Evolutionary conservation across 2,888 invertebrate genomes (phyloP), one percentile per base, ranked within the genome.

Genomic region (Acleris literana): DNA sequence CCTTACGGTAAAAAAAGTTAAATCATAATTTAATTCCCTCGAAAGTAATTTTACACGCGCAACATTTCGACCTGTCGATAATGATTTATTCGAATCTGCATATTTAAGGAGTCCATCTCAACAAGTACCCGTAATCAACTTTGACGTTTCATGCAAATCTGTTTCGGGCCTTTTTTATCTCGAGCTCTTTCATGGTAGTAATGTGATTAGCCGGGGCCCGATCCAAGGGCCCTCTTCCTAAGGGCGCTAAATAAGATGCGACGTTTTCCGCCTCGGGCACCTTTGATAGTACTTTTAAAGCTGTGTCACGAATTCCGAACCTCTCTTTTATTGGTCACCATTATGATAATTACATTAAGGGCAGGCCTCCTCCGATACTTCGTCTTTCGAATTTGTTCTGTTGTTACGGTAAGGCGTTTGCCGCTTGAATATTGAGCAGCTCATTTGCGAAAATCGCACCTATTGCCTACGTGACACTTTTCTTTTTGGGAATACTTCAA

Each of bases 341-440:
- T 92, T 92, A 91, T 90, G 90, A 89, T 91, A 92, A 92, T 92
- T 91, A 87, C 87, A 85, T 92, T 91, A 90, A 87, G 87, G 88
- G 80, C 82, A 82, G 87, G 81, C 83, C 85, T 86, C 79, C 81
- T 86, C 84, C 90, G 88, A 90, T 90, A 87, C 87, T 91, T 83
- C 87, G 89, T 90, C 89, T 90, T 88, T 81, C 81, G 86, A 90
- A 91, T 91, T 92, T 88, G 90, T 89, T 87, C 89, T 86, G 88
- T 90, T 90, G 90, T 88, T 87, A 87, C 86, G 83, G 81, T 84
- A 83, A 85, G 84, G 83, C 85, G 84, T 84, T 82, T 87, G 88
- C 87, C 82, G 76, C 82, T 85, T 87, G 92, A 92, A 92, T 92
- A 92, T 88, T 88, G 85, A 92, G 80, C 80, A 88, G 88, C 86